Conservation (phyloP, 2,888 invertebrate species). For the Luperina testacea region DNA sequence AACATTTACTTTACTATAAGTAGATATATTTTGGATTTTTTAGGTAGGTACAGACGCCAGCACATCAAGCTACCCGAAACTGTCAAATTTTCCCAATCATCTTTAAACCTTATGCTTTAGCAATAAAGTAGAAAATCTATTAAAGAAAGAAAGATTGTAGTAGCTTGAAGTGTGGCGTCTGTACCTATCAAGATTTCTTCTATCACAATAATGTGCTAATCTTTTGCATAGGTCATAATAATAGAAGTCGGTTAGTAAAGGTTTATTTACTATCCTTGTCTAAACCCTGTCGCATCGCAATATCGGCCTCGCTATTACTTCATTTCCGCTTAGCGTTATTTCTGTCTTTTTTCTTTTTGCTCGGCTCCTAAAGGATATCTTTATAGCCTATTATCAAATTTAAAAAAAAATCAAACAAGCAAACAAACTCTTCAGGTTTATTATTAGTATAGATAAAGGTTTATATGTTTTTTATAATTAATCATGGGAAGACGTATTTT, state of each 20-base stretch:
- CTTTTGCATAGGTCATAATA: slow-evolving; percentile 1
- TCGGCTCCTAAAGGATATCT: not conserved
- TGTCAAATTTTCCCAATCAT: too few relatives aligned
- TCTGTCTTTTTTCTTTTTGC: not conserved
- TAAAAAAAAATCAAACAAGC: not conserved
- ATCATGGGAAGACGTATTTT: not conserved
- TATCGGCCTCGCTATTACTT: not conserved
- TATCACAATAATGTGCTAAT: not conserved
- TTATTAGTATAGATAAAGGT: not conserved
- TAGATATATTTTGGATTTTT: slow-evolving; percentile 26
- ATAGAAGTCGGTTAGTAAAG: not conserved
- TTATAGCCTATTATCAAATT: not conserved
- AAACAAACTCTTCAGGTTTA: not conserved
- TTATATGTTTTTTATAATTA: not conserved
- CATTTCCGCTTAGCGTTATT: not conserved
- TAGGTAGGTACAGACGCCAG: too few relatives aligned
- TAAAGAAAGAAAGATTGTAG: too few relatives aligned
- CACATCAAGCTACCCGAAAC: too few relatives aligned
- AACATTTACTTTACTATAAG: slow-evolving; percentile 30
- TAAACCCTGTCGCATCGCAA: not conserved
- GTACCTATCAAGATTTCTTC: slow-evolving; percentile 3
- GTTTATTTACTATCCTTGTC: not conserved
- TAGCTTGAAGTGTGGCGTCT: too few relatives aligned
- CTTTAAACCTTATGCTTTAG: too few relatives aligned
- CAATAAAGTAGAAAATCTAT: too few relatives aligned